Evolutionary conservation across 2,888 invertebrate genomes (phyloP), one percentile per base, ranked within the genome.

Genomic region (Hermaeophaga mercurialis): DNA sequence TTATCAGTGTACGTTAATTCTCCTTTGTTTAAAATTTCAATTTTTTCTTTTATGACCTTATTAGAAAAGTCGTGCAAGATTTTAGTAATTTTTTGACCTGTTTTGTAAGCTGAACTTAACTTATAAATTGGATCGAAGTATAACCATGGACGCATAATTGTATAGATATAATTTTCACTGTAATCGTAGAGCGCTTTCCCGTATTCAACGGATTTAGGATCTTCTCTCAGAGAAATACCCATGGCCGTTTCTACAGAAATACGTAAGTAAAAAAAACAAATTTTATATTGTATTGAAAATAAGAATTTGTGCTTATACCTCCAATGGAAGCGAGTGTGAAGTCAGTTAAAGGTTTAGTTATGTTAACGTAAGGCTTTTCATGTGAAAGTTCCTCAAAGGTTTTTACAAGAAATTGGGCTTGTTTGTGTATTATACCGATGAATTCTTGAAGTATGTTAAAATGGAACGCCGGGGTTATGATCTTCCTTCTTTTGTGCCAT

Each of bases 381-480:
- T n/a, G n/a, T n/a, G 46, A 44, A 15, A 54, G 47, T 14, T 49
- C 34, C 9, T 46, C 44, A 12, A 62, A 26, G 15, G 45, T 41
- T 31, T 53, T 38, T 6, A 66, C 52, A 14, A 66, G 38, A 22
- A 59, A 52, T 14, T 48, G 36, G 26, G 63, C 61, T 59, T 65
- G 59, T 44, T 53, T 58, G 31, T 64, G 61, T 19, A 66, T 64
- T 24, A 64, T 50, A 3, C 52, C 41, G 1, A 61, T 34, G 43
- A 65, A 66, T 8, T 64, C 54, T 47, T 66, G 64, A n/a, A 66
- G 17, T 6, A 66, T 65, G 15, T 45, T 62, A 24, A 66, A 66
- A 43, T 66, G 66, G 43, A 66, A 66, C 4, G 66, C 62, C 26
- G 66, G 64, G 6, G 66, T 66, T 49, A 66, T 33, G 22, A 66